These are phyloP conservation scores for Lomographa bimaculata DNA, from an alignment of 2,888 invertebrate species.

Conservation along the genomic window DNA sequence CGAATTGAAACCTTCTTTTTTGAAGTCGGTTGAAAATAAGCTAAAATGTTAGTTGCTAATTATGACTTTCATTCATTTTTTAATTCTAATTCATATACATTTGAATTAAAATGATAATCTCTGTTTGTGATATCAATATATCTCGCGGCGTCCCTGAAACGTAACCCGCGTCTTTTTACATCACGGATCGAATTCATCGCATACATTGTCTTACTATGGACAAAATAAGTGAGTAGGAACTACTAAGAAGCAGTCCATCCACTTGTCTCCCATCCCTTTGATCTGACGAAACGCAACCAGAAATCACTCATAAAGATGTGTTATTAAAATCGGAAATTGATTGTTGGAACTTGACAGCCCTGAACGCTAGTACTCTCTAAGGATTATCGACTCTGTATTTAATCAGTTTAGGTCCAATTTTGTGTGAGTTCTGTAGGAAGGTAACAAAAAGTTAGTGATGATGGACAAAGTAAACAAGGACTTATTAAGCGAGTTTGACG, in stretches of 20 bases:
- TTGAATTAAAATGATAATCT: no score
- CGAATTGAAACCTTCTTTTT: no score
- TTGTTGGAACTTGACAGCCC: constrained; percentile 11
- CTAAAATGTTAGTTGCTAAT: no score
- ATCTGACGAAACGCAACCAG: constrained; percentile 38
- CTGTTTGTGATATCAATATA: neutral
- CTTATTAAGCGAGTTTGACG: constrained; percentile 71
- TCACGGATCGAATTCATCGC: constrained; percentile 60
- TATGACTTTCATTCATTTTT: no score
- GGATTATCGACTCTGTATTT: constrained; percentile 21
- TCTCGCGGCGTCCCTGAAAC: constrained; percentile 1
- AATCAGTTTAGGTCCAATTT: constrained; percentile 18
- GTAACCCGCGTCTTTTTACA: constrained; percentile 11
- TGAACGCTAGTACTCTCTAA: neutral
- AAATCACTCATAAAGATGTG: constrained; percentile 28
- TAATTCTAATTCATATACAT: no score
- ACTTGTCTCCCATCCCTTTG: constrained; percentile 53
- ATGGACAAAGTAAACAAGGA: constrained; percentile 70
- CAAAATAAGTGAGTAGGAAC: constrained; percentile 75
- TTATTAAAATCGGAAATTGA: constrained; percentile 25
- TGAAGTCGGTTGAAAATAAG: no score
- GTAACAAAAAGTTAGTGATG: constrained; percentile 62
- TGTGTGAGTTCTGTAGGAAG: neutral
- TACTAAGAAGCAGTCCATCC: constrained; percentile 63
- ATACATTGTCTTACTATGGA: constrained; percentile 76